These are phyloP conservation scores for Galleria mellonella DNA, from an alignment of 1,140 invertebrate species.

Conservation along the genomic window DNA sequence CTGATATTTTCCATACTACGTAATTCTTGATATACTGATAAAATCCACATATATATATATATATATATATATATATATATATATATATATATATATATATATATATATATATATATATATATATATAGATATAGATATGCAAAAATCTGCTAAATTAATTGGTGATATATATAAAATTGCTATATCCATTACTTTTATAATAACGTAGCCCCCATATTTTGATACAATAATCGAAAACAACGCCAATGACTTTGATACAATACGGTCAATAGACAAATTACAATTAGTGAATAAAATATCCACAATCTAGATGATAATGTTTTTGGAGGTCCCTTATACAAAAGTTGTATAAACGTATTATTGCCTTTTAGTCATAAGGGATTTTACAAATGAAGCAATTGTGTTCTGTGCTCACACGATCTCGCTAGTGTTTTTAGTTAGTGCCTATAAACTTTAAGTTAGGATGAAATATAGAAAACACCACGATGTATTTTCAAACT, in stretches of 20 bases:
- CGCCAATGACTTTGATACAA: conserved; percentile 21
- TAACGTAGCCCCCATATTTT: too few species aligned
- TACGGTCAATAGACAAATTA: conserved; percentile 15
- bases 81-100: too few species aligned
- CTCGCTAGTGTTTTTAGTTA: conserved; percentile 72
- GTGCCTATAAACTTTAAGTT: conserved; percentile 65
- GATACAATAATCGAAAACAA: background rate
- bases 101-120: too few species aligned
- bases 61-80: too few species aligned
- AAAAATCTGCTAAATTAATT: too few species aligned
- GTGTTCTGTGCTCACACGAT: conserved; percentile 72
- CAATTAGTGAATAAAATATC: conserved; percentile 4
- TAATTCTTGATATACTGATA: too few species aligned
- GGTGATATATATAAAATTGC: too few species aligned
- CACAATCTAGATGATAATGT: conserved; percentile 25
- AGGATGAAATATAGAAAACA: conserved; percentile 39
- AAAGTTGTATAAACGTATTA: conserved; percentile 33
- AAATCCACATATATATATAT: too few species aligned
- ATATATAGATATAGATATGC: too few species aligned
- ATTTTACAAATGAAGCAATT: conserved; percentile 37
- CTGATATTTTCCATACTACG: too few species aligned
- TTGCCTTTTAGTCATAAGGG: conserved; percentile 61
- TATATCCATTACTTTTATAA: too few species aligned
- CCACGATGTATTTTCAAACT: conserved; percentile 21
- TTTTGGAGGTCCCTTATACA: conserved; percentile 47